These are phyloP conservation scores for Achlya flavicornis DNA, from an alignment of 2,888 invertebrate species.

Conservation along the genomic window DNA sequence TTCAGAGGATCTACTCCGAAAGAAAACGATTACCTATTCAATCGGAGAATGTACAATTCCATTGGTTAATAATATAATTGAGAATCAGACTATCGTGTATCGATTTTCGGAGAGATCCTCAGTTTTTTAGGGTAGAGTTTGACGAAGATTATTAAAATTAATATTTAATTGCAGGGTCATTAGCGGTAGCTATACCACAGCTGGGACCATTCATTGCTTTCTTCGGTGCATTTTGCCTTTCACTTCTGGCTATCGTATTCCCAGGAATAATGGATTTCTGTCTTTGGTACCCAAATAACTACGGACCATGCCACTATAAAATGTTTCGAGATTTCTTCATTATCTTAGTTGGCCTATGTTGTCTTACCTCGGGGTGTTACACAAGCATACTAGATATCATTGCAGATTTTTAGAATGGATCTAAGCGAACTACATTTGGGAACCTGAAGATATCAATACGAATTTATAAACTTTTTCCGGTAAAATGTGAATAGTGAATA, in stretches of 20 bases:
- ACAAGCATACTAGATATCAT: conserved; percentile 55
- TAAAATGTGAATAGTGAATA: no score
- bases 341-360: conserved; percentile 39
- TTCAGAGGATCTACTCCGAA: no score
- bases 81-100: no score
- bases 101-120: no score
- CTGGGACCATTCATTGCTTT: conserved; percentile 90
- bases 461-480: neutral
- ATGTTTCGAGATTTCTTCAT: conserved; percentile 49
- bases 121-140: no score
- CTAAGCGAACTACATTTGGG: neutral
- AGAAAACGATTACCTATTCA: no score
- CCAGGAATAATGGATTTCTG: conserved; percentile 85
- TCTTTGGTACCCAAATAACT: conserved; percentile 62
- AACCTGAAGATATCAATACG: neutral
- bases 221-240: conserved; percentile 94
- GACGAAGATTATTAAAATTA: neutral
- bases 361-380: conserved; percentile 54
- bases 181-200: conserved; percentile 88
- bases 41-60: no score
- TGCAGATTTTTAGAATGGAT: conserved; percentile 5
- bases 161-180: conserved; percentile 36
- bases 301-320: conserved; percentile 47
- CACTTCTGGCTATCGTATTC: conserved; percentile 92
- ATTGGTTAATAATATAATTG: no score